Evolutionary conservation across 2,113 vertebrate species (phyloP), one percentile per base, ranked within the genome.

Genomic region (Copsychus sechellarum): DNA sequence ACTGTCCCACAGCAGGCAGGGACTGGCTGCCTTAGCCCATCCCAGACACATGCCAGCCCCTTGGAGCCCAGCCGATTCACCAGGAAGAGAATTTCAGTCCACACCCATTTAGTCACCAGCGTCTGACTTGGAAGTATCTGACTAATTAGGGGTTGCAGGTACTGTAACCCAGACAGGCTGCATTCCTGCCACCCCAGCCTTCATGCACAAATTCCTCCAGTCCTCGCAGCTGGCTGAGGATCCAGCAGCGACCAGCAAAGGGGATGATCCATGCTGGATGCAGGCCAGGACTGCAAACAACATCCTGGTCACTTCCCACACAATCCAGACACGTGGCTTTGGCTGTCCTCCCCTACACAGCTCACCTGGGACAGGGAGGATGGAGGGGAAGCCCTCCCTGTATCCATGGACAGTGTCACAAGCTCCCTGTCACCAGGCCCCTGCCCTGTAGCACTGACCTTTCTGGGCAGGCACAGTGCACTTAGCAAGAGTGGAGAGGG

Each of bases 11-110:
- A 1, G 13, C 24, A 9, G 64, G 36, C 57, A 53, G 48, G 38
- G 1, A 11, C 51, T 1, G 7, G 25, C 40, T 42, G 51, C 74
- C 33, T 40, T 15, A 17, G 15, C 38, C n/a, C 0, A 0, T n/a
- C 25, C 50, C 4, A 1, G 62, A 31, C 2, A 0, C 54, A 2
- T 0, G 3, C 5, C 62, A 53, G 47, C 34, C 23, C 36, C 42
- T 28, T 1, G 1, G n/a, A 86, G 45, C 40, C 58, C 1, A 0
- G 45, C 36, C 5, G 1, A 8, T 31, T 67, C 73, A 38, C 29
- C 2, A 4, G 61, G 40, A 81, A 64, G 61, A 71, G 48, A 31
- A 92, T 72, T 65, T 69, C 2, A 13, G n/a, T 53, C 57, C 74
- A 73, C 92, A 79, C 88, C 90, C 79, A 3, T 69, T 94, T 80